A percentile compares a stretch with the other conserved stretches of the same genome.
phyloP scores from a whole-genome alignment of 2,113 vertebrate species.

The Sapajus apella region DNA sequence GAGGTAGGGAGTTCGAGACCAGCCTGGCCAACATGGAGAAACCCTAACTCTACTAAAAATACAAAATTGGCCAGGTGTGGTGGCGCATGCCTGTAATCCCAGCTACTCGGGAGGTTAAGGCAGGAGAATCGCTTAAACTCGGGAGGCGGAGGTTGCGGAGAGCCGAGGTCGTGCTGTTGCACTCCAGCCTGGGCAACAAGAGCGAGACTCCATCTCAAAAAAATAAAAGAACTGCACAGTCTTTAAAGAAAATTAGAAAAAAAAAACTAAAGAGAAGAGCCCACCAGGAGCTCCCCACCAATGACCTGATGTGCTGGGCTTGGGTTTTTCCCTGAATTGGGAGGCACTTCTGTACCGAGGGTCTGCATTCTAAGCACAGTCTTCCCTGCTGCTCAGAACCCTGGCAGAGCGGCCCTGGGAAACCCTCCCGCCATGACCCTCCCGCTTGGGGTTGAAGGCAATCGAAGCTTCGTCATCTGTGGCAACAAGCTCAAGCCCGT shows the following conservation, averaged over 20 bases:
- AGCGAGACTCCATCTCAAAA: too few species aligned
- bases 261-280: neutral
- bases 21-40: too few species aligned
- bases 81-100: too few species aligned
- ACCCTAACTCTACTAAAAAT: too few species aligned
- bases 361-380: fast-evolving
- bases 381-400: neutral
- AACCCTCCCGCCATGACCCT: neutral
- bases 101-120: too few species aligned
- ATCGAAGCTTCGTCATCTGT: neutral
- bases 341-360: neutral
- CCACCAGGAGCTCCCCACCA: fast-evolving
- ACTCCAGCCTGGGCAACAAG: too few species aligned
- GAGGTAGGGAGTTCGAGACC: too few species aligned
- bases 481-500: fast-evolving
- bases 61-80: too few species aligned
- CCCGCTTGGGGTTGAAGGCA: neutral
- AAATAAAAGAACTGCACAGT: neutral
- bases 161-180: too few species aligned
- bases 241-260: neutral
- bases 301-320: fast-evolving
- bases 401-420: neutral
- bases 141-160: too few species aligned
- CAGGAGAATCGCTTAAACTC: too few species aligned
- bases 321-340: neutral